Evolutionary conservation across 1,140 invertebrate species (phyloP), one percentile per base, ranked within the genome.

Genomic region (Nymphalis io): DNA sequence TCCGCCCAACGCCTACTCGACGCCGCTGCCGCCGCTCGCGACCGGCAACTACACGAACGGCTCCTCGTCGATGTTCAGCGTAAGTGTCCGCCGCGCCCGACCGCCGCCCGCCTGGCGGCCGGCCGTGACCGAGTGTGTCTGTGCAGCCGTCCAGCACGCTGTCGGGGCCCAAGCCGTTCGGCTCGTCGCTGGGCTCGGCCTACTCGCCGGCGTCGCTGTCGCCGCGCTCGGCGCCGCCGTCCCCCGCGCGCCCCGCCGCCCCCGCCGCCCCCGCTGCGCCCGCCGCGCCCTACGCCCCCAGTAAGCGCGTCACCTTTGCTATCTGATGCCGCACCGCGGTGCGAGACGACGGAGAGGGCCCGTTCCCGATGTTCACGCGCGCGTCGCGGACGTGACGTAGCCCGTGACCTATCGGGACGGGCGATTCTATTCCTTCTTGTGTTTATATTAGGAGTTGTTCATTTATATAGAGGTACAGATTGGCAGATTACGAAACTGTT

Each of bases 1-100:
- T 70, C 95, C 95, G 44, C 92, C 93, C 27, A 94, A 93, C 80
- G 93, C 94, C 3, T 95, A 95, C 68, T 94, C 95, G 27, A 93
- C 95, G 16, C 94, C 95, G 10, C 84, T 95, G 77, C 91, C 93
- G 18, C 93, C 94, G 57, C 80, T 94, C 13, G 93, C 94, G 13
- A 92, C 89, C 42, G 85, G 85, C 81, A 91, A 87, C 75, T 90
- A 89, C 72, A 85, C 82, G 8, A 91, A 91, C 60, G 89, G 89
- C 13, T 89, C 87, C 0, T 88, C 87, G 5, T 87, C 89, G 12
- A 69, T 91, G 70, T 91, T 91, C 61, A 91, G 89, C 78, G 89
- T 91, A 70, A 89, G 89, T 89, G 27, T 13, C 16, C 2, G 27
- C 27, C 27, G 27, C 5, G 6, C 27, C 27, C 27, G 27, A 5